Conservation (phyloP, 2,888 invertebrate species). For the Lucinisca nassula region DNA sequence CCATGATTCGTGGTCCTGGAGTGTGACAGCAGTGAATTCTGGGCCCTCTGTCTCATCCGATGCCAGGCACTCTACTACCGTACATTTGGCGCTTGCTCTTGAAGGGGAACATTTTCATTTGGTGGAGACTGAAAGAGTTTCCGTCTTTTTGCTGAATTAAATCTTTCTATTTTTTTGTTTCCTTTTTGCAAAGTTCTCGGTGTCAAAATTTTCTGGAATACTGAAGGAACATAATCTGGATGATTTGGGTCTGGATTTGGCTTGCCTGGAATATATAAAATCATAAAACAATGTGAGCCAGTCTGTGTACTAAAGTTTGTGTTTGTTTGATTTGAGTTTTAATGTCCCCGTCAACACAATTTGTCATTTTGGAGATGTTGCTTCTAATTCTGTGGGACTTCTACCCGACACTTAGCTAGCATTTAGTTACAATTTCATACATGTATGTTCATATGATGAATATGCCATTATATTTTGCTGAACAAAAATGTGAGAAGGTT, state of each 20-base stretch:
- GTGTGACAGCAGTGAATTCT: neutral
- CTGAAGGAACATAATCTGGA: constrained; percentile 2
- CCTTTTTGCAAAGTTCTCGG: neutral
- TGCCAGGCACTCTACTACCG: neutral
- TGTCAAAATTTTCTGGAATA: no score
- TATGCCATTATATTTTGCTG: no score
- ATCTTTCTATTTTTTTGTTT: neutral
- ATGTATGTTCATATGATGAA: no score
- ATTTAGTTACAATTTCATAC: no score
- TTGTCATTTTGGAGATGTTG: no score
- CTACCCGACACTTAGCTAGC: no score
- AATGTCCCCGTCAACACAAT: no score
- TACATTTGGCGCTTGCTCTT: neutral
- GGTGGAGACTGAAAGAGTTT: neutral
- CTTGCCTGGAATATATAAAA: constrained; percentile 23
- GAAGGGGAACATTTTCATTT: neutral
- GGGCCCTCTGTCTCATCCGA: neutral
- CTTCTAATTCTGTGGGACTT: no score
- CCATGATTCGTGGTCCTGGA: neutral
- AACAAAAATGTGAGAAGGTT: no score
- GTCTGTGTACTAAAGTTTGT: no score
- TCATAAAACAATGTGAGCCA: no score
- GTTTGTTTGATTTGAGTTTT: no score
- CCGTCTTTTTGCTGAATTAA: neutral
- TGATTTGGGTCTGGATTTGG: neutral